A percentile compares a stretch with the other conserved stretches of the same genome.
Evolutionary conservation across 2,113 vertebrate species (phyloP).

Genomic region (Polypterus senegalus): DNA sequence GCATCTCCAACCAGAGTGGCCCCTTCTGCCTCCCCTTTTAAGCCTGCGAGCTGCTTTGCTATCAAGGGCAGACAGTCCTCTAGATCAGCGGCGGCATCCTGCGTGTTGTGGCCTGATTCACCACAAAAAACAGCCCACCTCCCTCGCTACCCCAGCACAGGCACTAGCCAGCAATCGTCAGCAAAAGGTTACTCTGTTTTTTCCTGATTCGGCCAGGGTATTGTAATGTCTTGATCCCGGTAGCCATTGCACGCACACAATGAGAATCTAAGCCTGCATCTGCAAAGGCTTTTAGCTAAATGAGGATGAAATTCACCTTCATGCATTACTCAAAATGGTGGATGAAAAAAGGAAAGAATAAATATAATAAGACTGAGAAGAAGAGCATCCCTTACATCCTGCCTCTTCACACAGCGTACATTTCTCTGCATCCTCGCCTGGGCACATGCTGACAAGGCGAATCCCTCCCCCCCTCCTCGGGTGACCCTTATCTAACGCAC

Average conservation of each 20-base stretch:
- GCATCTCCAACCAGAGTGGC: background rate
- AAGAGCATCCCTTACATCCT: background rate
- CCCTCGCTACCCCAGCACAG: constrained; percentile 5
- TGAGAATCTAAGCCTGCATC: no score
- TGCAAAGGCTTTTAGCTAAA: background rate
- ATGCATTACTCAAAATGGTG: background rate
- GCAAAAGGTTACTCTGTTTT: no score
- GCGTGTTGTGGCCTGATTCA: background rate
- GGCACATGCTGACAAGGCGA: constrained; percentile 18
- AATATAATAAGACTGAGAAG: no score
- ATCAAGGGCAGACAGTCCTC: background rate
- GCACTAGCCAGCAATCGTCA: no score
- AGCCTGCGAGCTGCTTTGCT: background rate
- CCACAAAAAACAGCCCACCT: constrained; percentile 18
- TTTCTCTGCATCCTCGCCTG: background rate
- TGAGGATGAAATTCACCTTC: background rate
- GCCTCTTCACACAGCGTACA: constrained; percentile 4
- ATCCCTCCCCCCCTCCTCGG: constrained; percentile 17
- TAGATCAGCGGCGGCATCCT: no score
- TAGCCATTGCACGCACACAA: no score
- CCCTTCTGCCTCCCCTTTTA: background rate
- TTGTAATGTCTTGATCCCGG: no score
- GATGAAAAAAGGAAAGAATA: no score
- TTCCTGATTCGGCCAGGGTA: no score
- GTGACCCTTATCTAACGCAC: constrained; percentile 14